Evolutionary conservation across 1,140 invertebrate genomes (phyloP), one percentile per base, ranked within the genome.

Genomic region (Diachasma alloeum): DNA sequence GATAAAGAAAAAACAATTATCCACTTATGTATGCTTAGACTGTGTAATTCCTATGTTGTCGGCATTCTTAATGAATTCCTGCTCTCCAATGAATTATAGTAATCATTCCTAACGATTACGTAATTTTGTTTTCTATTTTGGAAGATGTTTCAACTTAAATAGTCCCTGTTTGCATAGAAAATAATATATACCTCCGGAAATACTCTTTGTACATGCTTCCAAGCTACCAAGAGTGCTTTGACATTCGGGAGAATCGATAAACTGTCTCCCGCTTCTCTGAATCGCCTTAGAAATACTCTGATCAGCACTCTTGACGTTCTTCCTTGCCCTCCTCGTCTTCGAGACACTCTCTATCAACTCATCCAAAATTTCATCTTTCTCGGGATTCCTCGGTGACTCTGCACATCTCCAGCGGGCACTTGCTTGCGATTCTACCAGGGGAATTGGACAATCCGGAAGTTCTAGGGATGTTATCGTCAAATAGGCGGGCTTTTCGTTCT

Each of bases 401-500:
- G 15, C 67, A 11, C 76, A 67, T 31, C 67, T 56, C 76, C 59
- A 81, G 5, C 83, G 83, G 1, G 81, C 79, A 59, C 80, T 86
- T 6, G 82, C 81, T 73, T 85, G 86, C 0, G 82, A 87, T 1
- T 88, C 84, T 74, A 88, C 85, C 66, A 88, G 48, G 10, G 87
- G 87, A 36, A 88, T 81, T 24, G 87, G 82, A 36, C 80, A 87
- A n/a, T 88, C 86, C 15, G 87, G 87, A 31, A 88, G 80, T 37
- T 88, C 81, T 66, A 88, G 68, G 0, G 86, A 87, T 22, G 85
- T 85, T 72, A 87, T 85, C 67, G 86, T 87, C 44, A 88, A 78
- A 72, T 86, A 84, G 6, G 87, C 83, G 10, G 84, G 84, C 19
- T 76, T 83, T 36, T 87, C 85, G 6, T 83, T 84, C 42, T 82